phyloP scores from a whole-genome alignment of 2,888 invertebrate species.

The Malthinus seriepunctatus region DNA sequence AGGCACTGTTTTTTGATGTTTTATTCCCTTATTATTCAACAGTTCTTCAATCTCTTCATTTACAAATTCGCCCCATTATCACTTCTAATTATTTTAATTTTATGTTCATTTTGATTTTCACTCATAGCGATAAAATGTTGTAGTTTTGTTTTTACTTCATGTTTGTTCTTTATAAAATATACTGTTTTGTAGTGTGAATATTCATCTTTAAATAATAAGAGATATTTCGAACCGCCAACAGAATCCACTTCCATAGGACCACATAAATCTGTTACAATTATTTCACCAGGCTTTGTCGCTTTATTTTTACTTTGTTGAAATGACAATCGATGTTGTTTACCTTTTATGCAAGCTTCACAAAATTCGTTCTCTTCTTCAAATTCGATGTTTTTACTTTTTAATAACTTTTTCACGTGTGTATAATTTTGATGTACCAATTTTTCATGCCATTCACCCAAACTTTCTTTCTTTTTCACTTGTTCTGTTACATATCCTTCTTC shows the following conservation, averaged over 20 bases:
- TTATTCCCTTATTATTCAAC: constrained; percentile 35
- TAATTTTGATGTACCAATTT: constrained; percentile 8
- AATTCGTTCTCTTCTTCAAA: constrained; percentile 4
- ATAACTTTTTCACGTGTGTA: not conserved
- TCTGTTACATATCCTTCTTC: not conserved
- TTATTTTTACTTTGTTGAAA: not conserved
- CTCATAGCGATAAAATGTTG: constrained; percentile 31
- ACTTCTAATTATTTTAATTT: constrained; percentile 34
- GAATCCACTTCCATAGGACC: not conserved
- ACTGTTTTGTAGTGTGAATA: constrained; percentile 25
- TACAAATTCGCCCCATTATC: constrained; percentile 43
- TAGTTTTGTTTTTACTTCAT: constrained; percentile 26
- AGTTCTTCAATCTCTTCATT: constrained; percentile 35
- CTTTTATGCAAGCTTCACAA: constrained; percentile 12
- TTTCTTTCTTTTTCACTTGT: constrained; percentile 3
- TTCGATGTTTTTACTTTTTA: not conserved
- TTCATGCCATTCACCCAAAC: not conserved
- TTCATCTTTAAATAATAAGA: constrained; percentile 32
- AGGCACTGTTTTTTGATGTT: constrained; percentile 39
- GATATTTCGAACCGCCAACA: constrained; percentile 6
- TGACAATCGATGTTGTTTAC: constrained; percentile 9
- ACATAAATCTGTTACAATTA: constrained; percentile 7
- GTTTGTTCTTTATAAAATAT: constrained; percentile 35
- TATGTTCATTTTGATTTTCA: constrained; percentile 39
- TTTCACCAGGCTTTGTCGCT: not conserved